phyloP scores from a whole-genome alignment of 2,888 invertebrate genomes.

The Acanthoscelides obtectus region DNA sequence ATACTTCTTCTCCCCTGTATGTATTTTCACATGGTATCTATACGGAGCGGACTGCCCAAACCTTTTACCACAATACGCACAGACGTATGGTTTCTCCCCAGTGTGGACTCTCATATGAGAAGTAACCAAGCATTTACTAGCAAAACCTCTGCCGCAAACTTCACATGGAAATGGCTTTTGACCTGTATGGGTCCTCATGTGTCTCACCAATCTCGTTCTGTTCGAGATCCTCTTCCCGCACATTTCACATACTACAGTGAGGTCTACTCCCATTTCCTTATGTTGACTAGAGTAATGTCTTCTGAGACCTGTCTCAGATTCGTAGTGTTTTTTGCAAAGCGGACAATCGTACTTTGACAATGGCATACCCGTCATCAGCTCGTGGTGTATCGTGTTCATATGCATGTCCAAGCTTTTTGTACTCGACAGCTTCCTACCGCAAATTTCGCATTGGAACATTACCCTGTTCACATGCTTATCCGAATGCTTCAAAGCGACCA shows the following conservation, averaged over 20 bases:
- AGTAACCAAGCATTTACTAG: conserved; percentile 37
- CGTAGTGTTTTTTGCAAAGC: conserved; percentile 46
- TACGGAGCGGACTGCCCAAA: conserved; percentile 29
- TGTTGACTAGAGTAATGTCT: conserved; percentile 41
- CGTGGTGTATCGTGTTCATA: conserved; percentile 43
- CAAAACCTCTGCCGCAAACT: conserved; percentile 40
- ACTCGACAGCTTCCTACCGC: conserved; percentile 25
- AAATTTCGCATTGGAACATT: conserved; percentile 37
- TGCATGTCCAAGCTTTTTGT: conserved; percentile 30
- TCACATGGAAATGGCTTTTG: conserved; percentile 39
- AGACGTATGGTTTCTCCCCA: conserved; percentile 34
- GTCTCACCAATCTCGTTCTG: conserved; percentile 29
- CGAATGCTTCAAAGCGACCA: conserved; percentile 16
- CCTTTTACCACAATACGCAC: conserved; percentile 27
- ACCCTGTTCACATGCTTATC: conserved; percentile 26
- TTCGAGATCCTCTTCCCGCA: conserved; percentile 31
- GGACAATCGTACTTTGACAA: conserved; percentile 44
- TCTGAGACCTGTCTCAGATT: conserved; percentile 36
- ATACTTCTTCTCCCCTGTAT: conserved; percentile 23
- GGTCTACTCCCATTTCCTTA: conserved; percentile 41
- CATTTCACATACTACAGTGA: conserved; percentile 41
- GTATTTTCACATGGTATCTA: conserved; percentile 29
- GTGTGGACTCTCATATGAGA: conserved; percentile 36
- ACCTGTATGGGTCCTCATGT: conserved; percentile 38
- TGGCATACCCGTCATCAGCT: conserved; percentile 35